A percentile compares a stretch with the other conserved stretches of the same genome.
These are phyloP conservation scores for Saccostrea cuccullata DNA, from an alignment of 1,140 invertebrate species.

Conservation along the genomic window DNA sequence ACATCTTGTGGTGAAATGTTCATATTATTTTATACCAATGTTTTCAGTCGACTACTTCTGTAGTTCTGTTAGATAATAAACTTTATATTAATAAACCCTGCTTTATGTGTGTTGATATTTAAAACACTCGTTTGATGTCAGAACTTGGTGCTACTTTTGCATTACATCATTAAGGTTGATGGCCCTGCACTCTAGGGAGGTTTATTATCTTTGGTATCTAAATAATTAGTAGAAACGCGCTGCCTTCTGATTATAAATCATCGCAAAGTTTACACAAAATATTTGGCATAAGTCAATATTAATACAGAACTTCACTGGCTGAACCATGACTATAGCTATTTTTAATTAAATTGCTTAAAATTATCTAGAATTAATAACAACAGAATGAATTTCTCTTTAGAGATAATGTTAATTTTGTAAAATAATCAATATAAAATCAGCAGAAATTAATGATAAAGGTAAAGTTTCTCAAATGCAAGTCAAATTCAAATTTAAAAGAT, in stretches of 20 bases:
- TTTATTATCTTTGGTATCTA: background rate
- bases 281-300: background rate
- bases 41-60: constrained; percentile 25
- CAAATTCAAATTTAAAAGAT: too few species aligned
- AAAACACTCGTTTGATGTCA: background rate
- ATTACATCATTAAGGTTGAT: background rate
- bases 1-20: constrained; percentile 33
- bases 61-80: constrained; percentile 38
- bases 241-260: background rate
- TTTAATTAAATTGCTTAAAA: background rate
- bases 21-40: constrained; percentile 35
- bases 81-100: constrained; percentile 4
- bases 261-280: constrained; percentile 22
- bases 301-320: background rate
- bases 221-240: background rate
- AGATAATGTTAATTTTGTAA: too few species aligned
- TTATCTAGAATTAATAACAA: background rate
- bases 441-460: too few species aligned
- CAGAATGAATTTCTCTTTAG: too few species aligned
- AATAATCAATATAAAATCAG: too few species aligned
- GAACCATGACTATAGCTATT: background rate
- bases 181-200: background rate
- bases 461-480: too few species aligned
- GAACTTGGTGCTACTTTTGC: background rate
- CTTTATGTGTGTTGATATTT: background rate